phyloP scores from a whole-genome alignment of 2,113 vertebrate species.

The Festucalex cinctus region DNA sequence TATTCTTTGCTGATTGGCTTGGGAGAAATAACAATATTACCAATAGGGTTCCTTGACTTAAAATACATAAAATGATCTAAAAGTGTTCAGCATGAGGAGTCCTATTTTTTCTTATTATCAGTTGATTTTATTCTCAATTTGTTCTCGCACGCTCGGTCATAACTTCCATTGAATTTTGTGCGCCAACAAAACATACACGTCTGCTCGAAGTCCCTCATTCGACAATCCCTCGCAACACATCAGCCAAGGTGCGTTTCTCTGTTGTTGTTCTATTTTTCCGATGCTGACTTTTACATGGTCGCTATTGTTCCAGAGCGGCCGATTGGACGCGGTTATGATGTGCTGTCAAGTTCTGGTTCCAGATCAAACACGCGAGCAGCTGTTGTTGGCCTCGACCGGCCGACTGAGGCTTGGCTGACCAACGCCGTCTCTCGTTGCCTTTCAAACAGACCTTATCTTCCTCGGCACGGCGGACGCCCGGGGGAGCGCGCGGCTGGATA shows the following conservation, averaged over 20 bases:
- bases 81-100: not conserved
- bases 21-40: not conserved
- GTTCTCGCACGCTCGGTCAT: conserved; percentile 7
- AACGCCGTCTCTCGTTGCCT: conserved; percentile 28
- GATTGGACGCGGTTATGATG: conserved; percentile 65
- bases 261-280: conserved; percentile 44
- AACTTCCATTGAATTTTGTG: conserved; percentile 21
- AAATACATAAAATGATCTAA: not conserved
- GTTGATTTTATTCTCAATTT: conserved; percentile 36
- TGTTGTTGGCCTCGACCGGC: conserved; percentile 57
- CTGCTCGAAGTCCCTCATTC: conserved; percentile 36
- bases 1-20: not conserved
- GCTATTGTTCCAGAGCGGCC: conserved; percentile 43
- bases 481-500: conserved; percentile 44
- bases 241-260: conserved; percentile 32
- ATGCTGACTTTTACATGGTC: conserved; percentile 6
- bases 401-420: conserved; percentile 48
- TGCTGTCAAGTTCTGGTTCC: conserved; percentile 56
- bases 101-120: conserved; percentile 3
- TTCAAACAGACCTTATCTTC: conserved; percentile 61
- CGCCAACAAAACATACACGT: conserved; percentile 37
- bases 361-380: conserved; percentile 65
- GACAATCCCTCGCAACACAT: conserved; percentile 37
- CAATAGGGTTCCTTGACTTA: not conserved
- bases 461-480: conserved; percentile 44